Evolutionary conservation across 2,797 vertebrate genomes (phyloP).

Genomic region (Heteromormyrus szaboi): DNA sequence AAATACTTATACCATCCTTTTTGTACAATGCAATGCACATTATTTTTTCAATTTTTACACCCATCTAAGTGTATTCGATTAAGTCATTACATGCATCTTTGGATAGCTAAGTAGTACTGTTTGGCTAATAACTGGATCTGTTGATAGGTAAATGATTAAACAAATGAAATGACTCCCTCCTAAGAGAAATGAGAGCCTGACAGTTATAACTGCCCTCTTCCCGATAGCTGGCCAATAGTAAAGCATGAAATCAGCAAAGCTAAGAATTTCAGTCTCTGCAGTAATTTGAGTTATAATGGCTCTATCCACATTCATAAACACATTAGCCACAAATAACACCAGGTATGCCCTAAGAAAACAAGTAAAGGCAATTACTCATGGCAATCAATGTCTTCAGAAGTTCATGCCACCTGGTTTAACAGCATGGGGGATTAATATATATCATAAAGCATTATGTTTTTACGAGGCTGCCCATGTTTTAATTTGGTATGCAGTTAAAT

Average conservation of each 20-base stretch:
- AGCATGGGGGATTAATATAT: background rate
- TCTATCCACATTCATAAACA: background rate
- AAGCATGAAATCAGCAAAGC: background rate
- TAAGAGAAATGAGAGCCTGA: background rate
- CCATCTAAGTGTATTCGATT: background rate
- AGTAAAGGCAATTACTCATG: background rate
- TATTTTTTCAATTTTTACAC: background rate
- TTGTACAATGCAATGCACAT: background rate
- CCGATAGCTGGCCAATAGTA: background rate
- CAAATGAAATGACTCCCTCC: background rate
- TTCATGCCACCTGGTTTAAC: background rate
- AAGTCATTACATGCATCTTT: slow-evolving; percentile 4
- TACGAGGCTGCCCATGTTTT: background rate
- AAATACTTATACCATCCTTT: background rate
- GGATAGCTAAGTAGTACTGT: background rate
- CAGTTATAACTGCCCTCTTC: background rate
- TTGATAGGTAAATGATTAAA: background rate
- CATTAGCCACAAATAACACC: background rate
- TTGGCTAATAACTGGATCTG: background rate
- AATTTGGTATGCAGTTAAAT: slow-evolving; percentile 8
- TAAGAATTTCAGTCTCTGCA: background rate
- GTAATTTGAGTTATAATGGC: slow-evolving; percentile 7
- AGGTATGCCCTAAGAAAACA: background rate
- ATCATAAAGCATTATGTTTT: background rate
- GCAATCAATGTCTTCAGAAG: background rate